These are phyloP conservation scores for Philhelius pedissequus DNA, from an alignment of 2,888 invertebrate genomes.

Conservation along the genomic window DNA sequence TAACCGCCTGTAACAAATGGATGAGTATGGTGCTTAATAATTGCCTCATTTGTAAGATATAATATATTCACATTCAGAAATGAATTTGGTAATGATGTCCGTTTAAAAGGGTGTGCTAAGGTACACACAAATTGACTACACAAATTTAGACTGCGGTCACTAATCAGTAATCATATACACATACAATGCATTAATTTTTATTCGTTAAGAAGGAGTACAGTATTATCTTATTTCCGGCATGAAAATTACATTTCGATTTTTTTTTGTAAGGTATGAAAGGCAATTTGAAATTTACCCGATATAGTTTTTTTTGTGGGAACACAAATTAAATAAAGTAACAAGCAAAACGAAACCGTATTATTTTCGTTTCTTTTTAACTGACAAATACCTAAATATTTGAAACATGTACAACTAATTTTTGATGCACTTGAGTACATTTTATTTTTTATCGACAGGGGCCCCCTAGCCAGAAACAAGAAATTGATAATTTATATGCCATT, in stretches of 20 bases:
- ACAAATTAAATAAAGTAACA: constrained; percentile 38
- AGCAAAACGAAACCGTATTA: constrained; percentile 17
- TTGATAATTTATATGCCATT: no score
- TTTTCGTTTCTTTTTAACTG: no score
- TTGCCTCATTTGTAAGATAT: not conserved
- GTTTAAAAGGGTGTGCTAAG: constrained; percentile 3
- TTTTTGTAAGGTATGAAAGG: not conserved
- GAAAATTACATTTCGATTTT: not conserved
- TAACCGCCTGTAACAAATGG: constrained; percentile 3
- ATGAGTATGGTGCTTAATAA: not conserved
- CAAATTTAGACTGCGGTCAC: not conserved
- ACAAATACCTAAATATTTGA: no score
- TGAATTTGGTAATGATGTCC: not conserved
- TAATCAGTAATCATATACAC: no score
- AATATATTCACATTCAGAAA: constrained; percentile 8
- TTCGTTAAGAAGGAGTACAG: not conserved
- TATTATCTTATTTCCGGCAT: not conserved
- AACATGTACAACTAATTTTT: no score
- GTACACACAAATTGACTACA: not conserved
- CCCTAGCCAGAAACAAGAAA: no score
- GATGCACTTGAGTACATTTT: no score
- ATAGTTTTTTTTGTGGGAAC: not conserved
- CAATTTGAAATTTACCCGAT: not conserved
- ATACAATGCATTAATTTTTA: constrained; percentile 15
- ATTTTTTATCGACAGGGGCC: no score